These are phyloP conservation scores for Meleagris gallopavo DNA, from an alignment of 2,113 vertebrate species.

Conservation along the genomic window DNA sequence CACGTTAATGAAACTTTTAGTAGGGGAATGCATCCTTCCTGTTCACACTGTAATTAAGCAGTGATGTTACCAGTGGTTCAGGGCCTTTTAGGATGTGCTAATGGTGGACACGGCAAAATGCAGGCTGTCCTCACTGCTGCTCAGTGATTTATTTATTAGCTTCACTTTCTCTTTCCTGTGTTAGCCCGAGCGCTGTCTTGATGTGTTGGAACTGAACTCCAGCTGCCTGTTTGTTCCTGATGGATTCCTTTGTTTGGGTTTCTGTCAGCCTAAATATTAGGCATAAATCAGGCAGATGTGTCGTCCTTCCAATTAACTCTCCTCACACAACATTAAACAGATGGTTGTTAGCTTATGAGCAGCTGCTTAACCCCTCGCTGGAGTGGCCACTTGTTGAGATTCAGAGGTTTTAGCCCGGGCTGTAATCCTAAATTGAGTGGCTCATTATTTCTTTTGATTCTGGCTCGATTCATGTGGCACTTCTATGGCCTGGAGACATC, in stretches of 20 bases:
- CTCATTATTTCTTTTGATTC: neutral
- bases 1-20: neutral
- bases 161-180: neutral
- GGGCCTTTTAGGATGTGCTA: neutral
- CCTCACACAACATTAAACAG: neutral
- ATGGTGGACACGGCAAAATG: neutral
- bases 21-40: neutral
- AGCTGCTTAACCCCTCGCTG: neutral
- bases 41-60: neutral
- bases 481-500: neutral
- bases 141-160: neutral
- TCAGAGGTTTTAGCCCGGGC: neutral
- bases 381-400: neutral
- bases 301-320: neutral
- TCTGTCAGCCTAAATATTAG: neutral
- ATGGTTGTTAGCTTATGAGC: neutral
- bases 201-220: neutral
- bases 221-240: neutral
- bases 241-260: neutral
- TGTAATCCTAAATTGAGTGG: neutral
- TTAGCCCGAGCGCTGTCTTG: neutral
- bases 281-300: neutral
- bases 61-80: neutral
- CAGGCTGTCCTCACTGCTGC: neutral
- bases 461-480: fast-evolving